Evolutionary conservation across 2,888 invertebrate genomes (phyloP).

Genomic region (Apotomis turbidana): DNA sequence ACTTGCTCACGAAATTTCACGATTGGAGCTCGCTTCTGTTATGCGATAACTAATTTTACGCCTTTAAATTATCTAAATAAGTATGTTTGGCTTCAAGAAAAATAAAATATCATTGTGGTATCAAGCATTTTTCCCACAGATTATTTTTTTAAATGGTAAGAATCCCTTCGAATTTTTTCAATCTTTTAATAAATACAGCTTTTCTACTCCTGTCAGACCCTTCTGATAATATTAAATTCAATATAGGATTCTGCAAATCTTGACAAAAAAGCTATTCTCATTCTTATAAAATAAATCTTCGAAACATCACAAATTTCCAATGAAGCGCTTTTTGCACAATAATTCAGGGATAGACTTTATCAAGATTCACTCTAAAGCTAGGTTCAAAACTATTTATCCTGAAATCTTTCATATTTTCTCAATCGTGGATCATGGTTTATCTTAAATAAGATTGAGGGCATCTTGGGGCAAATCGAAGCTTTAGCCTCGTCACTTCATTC

Average conservation of each 20-base stretch:
- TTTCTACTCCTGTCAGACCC: background rate
- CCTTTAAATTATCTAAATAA: no score
- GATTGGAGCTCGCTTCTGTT: no score
- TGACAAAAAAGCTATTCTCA: constrained; percentile 36
- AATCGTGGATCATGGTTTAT: constrained; percentile 4
- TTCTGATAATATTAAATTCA: background rate
- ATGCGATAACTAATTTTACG: no score
- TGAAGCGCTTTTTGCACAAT: background rate
- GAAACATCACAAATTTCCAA: background rate
- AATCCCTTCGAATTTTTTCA: no score
- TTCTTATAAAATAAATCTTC: background rate
- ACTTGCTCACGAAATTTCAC: no score
- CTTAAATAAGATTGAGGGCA: background rate
- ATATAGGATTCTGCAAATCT: background rate
- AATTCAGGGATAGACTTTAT: background rate
- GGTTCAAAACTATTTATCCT: background rate
- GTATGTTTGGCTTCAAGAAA: no score
- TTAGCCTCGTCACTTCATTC: background rate
- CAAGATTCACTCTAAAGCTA: background rate
- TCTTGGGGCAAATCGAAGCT: background rate
- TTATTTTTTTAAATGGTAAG: no score
- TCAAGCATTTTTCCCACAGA: no score
- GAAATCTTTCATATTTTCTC: constrained; percentile 2
- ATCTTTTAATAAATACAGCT: no score
- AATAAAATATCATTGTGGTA: no score